Conservation (phyloP, 2,888 invertebrate genomes). For the Orthonevra nobilis region DNA sequence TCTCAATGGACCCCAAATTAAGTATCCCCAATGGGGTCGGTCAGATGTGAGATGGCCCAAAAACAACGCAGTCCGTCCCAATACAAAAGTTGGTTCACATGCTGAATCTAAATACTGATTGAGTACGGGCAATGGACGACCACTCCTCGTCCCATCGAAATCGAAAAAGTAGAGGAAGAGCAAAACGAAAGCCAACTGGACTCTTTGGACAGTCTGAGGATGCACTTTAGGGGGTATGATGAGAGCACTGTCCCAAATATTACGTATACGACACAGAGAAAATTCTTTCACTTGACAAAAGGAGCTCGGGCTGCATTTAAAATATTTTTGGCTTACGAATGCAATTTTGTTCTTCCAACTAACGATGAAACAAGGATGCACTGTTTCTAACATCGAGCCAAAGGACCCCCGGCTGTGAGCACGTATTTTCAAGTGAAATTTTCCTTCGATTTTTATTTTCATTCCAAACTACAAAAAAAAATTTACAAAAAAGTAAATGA, state of each 20-base stretch:
- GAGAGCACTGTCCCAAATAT: not conserved
- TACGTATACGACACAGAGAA: slow-evolving; percentile 3
- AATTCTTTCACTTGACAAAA: slow-evolving; percentile 13
- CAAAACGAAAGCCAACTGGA: not conserved
- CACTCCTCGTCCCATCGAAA: too few relatives aligned
- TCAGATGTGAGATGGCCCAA: slow-evolving; percentile 15
- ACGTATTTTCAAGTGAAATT: slow-evolving; percentile 10
- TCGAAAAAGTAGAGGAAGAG: too few relatives aligned
- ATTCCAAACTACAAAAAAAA: not conserved
- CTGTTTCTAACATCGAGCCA: too few relatives aligned
- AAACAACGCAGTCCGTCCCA: not conserved
- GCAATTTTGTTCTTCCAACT: slow-evolving; percentile 12
- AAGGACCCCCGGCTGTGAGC: not conserved
- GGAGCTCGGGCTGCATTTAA: not conserved
- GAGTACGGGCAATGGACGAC: too few relatives aligned
- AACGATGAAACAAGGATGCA: not conserved
- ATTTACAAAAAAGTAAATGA: slow-evolving; percentile 1
- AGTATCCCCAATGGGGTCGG: not conserved
- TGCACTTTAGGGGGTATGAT: not conserved
- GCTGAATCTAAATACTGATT: not conserved
- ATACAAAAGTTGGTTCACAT: too few relatives aligned
- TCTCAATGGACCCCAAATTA: slow-evolving; percentile 28
- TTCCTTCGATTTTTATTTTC: not conserved
- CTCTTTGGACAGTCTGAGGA: not conserved
- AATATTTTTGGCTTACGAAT: slow-evolving; percentile 30